Evolutionary conservation across 2,113 vertebrate genomes (phyloP), one percentile per base, ranked within the genome.

Genomic region (Kobus ellipsiprymnus): DNA sequence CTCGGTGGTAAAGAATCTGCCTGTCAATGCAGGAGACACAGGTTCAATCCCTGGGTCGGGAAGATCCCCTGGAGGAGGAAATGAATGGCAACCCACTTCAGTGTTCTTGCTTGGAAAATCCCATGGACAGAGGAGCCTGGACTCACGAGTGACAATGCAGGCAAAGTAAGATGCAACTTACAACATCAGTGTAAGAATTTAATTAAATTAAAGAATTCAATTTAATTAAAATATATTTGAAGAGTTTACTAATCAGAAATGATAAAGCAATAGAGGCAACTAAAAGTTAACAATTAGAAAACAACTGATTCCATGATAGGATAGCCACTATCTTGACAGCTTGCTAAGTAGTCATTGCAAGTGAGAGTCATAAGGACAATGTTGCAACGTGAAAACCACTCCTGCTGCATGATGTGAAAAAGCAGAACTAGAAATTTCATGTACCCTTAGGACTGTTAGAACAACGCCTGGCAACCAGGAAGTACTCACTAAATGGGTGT

Each of bases 221-320:
- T 81, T 74, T 80, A 74, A 74, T 81, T 74, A n/a, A 89, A 50
- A 48, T 52, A 82, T 21, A 67, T 85, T 87, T 55, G 74, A 96
- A 93, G 74, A 5, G 55, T 21, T 64, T 87, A 36, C 48, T 90
- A 83, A 77, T 82, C 89, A 92, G 77, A 96, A 96, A 95, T 92
- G 54, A 33, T 55, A 80, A 52, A 54, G 44, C 40, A 90, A n/a
- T 40, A 36, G 30, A 90, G 86, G 44, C 74, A 94, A 86, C 50
- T 54, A 13, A 62, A 71, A 96, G 80, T 62, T 74, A 87, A 50
- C 74, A 62, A 91, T 93, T 30, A 87, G 50, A 77, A 36, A 52
- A 55, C 8, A 54, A 50, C 67, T 94, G 64, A 89, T 88, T 85
- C 15, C 60, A 13, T 3, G 59, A 50, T 7, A 8, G 40, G 16